phyloP scores from a whole-genome alignment of 2,797 vertebrate species.

The Hoplostethus mediterraneus region DNA sequence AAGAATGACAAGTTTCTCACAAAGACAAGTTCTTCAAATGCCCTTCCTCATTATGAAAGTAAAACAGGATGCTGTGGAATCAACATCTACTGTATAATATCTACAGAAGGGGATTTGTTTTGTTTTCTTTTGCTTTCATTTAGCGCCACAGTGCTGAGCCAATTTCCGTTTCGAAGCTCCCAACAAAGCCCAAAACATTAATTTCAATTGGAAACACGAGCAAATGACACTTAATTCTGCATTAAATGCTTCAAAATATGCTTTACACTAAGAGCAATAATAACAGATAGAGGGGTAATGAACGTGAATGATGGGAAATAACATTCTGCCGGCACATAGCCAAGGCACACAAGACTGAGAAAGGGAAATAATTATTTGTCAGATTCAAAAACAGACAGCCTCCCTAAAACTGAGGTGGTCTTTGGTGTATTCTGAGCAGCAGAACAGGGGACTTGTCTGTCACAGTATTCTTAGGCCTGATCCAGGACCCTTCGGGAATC shows the following conservation, averaged over 20 bases:
- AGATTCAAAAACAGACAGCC: slow-evolving; percentile 37
- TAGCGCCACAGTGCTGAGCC: slow-evolving; percentile 46
- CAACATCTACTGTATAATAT: slow-evolving; percentile 49
- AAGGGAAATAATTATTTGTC: slow-evolving; percentile 1
- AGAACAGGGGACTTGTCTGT: neutral
- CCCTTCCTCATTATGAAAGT: slow-evolving; percentile 40
- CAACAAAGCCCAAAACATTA: slow-evolving; percentile 66
- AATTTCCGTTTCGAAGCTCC: slow-evolving; percentile 61
- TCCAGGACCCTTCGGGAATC: too few relatives aligned
- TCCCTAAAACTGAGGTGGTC: slow-evolving; percentile 20
- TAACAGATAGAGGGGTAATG: slow-evolving; percentile 43
- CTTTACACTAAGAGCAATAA: slow-evolving; percentile 50
- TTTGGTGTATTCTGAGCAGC: slow-evolving; percentile 24
- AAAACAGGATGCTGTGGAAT: slow-evolving; percentile 62
- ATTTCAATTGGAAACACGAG: slow-evolving; percentile 54
- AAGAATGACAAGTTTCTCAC: slow-evolving; percentile 54
- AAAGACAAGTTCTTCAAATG: slow-evolving; percentile 39
- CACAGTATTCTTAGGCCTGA: too few relatives aligned
- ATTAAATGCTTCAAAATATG: slow-evolving; percentile 62
- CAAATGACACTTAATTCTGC: slow-evolving; percentile 62
- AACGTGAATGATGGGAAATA: slow-evolving; percentile 49
- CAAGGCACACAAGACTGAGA: slow-evolving; percentile 31
- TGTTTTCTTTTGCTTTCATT: slow-evolving; percentile 60
- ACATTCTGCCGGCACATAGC: slow-evolving; percentile 43
- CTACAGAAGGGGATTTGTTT: slow-evolving; percentile 63